Conservation (phyloP, 1,140 invertebrate species). For the Patella vulgata region DNA sequence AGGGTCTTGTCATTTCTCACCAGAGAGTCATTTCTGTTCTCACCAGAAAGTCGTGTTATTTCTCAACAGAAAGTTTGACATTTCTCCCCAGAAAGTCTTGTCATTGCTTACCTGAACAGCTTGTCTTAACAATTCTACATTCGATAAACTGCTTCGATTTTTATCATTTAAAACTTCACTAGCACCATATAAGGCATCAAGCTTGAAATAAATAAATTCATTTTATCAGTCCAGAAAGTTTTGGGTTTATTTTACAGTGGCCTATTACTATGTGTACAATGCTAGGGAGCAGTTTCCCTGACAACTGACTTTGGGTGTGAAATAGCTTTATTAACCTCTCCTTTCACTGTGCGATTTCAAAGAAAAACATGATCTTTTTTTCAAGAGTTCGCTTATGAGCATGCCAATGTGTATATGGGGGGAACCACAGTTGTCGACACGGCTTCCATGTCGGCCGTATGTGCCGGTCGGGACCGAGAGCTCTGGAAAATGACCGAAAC, state of each 20-base stretch:
- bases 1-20: constrained; percentile 8
- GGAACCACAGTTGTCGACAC: no score
- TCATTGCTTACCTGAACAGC: constrained; percentile 27
- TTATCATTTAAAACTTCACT: constrained; percentile 8
- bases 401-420: no score
- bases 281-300: no score
- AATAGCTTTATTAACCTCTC: no score
- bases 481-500: no score
- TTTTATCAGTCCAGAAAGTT: background rate
- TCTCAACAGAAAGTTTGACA: background rate
- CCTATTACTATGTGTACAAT: no score
- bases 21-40: constrained; percentile 13
- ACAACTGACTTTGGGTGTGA: no score
- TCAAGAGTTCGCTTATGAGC: no score
- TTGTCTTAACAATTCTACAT: constrained; percentile 13
- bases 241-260: background rate
- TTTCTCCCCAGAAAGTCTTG: background rate
- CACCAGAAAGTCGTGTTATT: background rate
- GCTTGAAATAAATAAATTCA: constrained; percentile 57
- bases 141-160: background rate
- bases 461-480: no score
- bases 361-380: no score
- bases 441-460: no score
- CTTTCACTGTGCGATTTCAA: no score
- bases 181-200: constrained; percentile 69